Base-by-base conservation (phyloP, 1,140 invertebrate genomes). In the Bombyx mandarina region DNA sequence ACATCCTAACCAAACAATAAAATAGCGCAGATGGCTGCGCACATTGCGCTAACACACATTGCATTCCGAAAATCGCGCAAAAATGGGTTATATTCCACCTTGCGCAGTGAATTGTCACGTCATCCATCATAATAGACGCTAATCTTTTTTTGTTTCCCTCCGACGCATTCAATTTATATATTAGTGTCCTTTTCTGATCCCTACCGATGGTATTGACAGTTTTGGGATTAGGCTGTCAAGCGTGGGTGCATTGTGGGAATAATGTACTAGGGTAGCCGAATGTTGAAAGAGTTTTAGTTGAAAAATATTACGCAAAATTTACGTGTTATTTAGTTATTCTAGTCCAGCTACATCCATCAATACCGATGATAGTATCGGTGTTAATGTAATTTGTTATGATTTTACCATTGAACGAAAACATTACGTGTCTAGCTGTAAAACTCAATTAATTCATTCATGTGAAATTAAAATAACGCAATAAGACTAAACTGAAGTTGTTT, bases 51-150 rank as follows among this genome's bases (percentile, higher is more conserved):
- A 26, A 49, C 45, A 42, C 65, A 72, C 64, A 71, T 72, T 81
- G 71, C 62, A 61, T 61, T 57, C 67, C 57, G 53, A 76, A 58
- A 77, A 71, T 77, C 75, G 73, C 71, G 68, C 79, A 79, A 79
- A 82, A 86, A 83, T 81, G 79, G 79, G 78, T 83, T 82, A 73
- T 52, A 52, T 59, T 70, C 70, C 82, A 86, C 82, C 82, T 86
- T 86, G 80, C 80, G 52, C 61, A 58, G 56, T 65, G 52, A 71
- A 71, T 72, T 75, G 68, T 67, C 52, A 62, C 69, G 65, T 72
- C 71, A 76, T 71, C 53, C 57, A 54, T 53, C 59, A 77, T 72
- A 79, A 75, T 75, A 57, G 67, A 26, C 65, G 52, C 58, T 80
- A 82, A 79, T 82, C 75, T 75, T 64, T 35, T 35, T 35, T 35